phyloP scores from a whole-genome alignment of 2,797 vertebrate species.

The Okamejei kenojei region DNA sequence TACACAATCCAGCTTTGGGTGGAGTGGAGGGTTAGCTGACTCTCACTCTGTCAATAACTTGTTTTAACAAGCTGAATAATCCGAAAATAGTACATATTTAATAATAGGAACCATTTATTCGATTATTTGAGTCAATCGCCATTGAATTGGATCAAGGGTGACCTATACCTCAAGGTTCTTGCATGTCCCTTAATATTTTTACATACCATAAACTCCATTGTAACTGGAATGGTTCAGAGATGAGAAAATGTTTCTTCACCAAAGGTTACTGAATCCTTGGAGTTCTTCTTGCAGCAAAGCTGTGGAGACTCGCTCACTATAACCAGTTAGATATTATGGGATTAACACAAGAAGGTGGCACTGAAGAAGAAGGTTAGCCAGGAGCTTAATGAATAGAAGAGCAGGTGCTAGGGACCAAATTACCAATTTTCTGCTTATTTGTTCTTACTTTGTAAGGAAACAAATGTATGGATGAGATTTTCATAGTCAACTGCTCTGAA shows the following conservation, averaged over 20 bases:
- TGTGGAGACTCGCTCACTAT: no score
- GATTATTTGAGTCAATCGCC: not conserved
- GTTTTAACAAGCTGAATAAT: not conserved
- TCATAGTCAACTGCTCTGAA: not conserved
- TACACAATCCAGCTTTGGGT: not conserved
- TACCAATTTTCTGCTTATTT: no score
- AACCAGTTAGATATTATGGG: no score
- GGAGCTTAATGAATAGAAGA: no score
- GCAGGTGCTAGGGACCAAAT: no score
- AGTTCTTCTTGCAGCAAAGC: no score
- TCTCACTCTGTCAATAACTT: not conserved
- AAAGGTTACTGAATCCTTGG: no score
- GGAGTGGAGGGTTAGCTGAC: not conserved
- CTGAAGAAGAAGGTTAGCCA: no score
- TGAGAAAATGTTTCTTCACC: no score
- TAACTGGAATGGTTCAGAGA: no score
- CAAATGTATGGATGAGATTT: not conserved
- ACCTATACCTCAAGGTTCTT: not conserved
- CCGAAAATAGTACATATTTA: not conserved
- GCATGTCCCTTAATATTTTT: not conserved
- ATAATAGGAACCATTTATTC: not conserved
- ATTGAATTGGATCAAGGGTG: not conserved
- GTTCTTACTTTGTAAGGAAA: not conserved
- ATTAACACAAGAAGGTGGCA: no score
- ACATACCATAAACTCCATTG: not conserved